A percentile compares a stretch with the other conserved stretches of the same genome.
Evolutionary conservation across 2,113 vertebrate species (phyloP).

Genomic region (Mohoua ochrocephala): DNA sequence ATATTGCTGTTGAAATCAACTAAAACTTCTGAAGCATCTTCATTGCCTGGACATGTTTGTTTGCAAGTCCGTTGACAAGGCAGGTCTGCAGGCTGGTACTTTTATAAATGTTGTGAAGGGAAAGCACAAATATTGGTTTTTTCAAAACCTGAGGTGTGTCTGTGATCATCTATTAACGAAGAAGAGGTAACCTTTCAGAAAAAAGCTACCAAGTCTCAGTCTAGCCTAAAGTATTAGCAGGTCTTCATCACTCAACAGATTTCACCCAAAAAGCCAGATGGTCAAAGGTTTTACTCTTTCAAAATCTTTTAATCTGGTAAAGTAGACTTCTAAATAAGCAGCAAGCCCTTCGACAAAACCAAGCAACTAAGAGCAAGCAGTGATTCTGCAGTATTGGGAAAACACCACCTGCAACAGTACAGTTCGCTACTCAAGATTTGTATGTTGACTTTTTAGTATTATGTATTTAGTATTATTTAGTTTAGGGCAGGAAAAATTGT

Average conservation of each 20-base stretch:
- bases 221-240: neutral
- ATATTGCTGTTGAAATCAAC: neutral
- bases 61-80: neutral
- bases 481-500: neutral
- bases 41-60: neutral
- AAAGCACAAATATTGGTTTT: neutral
- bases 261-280: neutral
- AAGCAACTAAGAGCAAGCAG: neutral
- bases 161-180: neutral
- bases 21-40: neutral
- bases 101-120: neutral
- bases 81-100: neutral
- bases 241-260: neutral
- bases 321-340: neutral
- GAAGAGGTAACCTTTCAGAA: neutral
- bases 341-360: neutral
- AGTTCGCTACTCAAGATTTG: neutral
- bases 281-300: neutral
- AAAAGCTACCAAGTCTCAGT: neutral
- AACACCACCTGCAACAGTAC: neutral
- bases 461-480: neutral
- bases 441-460: neutral
- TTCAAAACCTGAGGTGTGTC: neutral
- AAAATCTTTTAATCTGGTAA: neutral
- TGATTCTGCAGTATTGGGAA: accelerated